Evolutionary conservation across 2,888 invertebrate genomes (phyloP).

Genomic region (Lasioglossum morio): DNA sequence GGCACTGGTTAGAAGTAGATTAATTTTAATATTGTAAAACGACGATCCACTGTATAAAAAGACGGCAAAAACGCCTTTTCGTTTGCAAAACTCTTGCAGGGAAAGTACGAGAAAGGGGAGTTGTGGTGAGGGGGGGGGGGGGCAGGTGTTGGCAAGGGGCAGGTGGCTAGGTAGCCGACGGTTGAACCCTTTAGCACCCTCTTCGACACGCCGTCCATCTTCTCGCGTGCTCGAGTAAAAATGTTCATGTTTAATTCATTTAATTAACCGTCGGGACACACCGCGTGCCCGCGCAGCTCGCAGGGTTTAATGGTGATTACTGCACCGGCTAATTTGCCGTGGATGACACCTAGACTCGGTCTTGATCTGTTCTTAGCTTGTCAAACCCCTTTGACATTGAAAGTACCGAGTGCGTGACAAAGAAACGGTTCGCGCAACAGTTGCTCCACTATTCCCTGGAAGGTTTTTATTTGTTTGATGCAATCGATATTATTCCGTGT

Average conservation of each 20-base stretch:
- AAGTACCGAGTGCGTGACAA: not conserved
- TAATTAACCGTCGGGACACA: not conserved
- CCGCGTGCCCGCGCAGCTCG: not conserved
- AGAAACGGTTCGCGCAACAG: not conserved
- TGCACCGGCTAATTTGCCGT: not conserved
- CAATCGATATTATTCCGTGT: not conserved
- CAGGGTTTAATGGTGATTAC: not conserved
- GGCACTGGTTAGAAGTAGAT: too few relatives aligned
- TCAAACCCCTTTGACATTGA: not conserved
- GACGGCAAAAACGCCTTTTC: not conserved
- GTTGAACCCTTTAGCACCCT: constrained; percentile 7
- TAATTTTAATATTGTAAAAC: not conserved
- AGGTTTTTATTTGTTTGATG: not conserved
- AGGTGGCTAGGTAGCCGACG: constrained; percentile 2
- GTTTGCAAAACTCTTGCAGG: not conserved
- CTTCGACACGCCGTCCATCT: not conserved
- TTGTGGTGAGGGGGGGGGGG: not conserved
- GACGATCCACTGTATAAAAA: not conserved
- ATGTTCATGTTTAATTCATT: constrained; percentile 7
- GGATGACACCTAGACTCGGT: not conserved
- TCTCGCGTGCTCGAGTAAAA: not conserved
- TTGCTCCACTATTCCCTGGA: not conserved
- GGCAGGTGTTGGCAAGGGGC: not conserved
- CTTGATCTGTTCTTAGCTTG: not conserved
- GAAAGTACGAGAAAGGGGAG: not conserved